Base-by-base conservation (phyloP, 2,113 vertebrate species). In the Steatornis caripensis region DNA sequence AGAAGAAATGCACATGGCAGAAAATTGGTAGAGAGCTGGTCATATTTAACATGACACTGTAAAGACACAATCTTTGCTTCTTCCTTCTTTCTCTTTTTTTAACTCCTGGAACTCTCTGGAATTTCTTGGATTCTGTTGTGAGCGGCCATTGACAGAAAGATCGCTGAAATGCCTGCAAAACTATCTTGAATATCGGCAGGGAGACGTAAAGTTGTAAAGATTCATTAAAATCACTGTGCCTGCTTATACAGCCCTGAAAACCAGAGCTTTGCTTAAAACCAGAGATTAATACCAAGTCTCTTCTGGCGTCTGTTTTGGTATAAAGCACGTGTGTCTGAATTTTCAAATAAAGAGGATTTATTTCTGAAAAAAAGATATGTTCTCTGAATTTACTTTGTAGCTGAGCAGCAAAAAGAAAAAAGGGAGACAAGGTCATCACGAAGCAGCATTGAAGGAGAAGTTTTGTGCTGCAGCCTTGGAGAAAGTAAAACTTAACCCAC, bases 291-390 rank as follows among this genome's bases (percentile, higher is more conserved):
- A 72, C 19, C 43, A 30, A 80, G 71, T 86, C 34, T 80, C 15
- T 71, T 93, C 55, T 91, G 62, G 51, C 12, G 0, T 89, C 64
- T 93, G 62, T 89, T 95, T 95, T 89, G 45, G 30, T 82, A 77
- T 76, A 89, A 92, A 89, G 70, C 41, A 81, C 8, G 36, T 57
- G 3, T 84, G 62, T 77, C 55, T 82, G 48, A 90, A 87, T 82
- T 94, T 91, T 69, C 93, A 97, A 97, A 97, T 97, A 97, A 96
- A 97, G 71, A 77, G 2, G 70, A 81, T 93, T 91, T 88, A 88
- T 95, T 97, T 93, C 65, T 64, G 29, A 24, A 30, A 64, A 70
- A 64, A 15, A 34, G 0, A 3, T 0, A 11, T 4, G 18, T 90
- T 95, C 8, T 90, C 69, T 84, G 86, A 87, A 84, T 94, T 92